Base-by-base conservation (phyloP, 1,140 invertebrate species). In the Conus betulinus region DNA sequence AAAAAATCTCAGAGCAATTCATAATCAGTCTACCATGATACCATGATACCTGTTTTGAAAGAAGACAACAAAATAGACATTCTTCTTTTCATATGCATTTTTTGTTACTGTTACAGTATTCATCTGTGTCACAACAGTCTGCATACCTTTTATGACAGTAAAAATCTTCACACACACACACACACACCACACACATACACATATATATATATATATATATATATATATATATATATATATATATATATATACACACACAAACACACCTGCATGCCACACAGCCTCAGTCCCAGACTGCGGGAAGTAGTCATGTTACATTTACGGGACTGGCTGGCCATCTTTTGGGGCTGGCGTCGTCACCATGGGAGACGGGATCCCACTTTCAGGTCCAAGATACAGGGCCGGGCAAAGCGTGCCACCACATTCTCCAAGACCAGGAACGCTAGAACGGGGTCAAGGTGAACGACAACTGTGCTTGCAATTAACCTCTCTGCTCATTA, bases 291-390 rank as follows among this genome's bases (percentile, higher is more conserved):
- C 15, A 99, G 96, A 5, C 97, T 97, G 0, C 97, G 97, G 1
- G 98, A 98, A 0, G 98, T 99, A 92, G 98, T 98, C 23, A 97
- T 97, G 57, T 97, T 97, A 94, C 98, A 99, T 95, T 98, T 99
- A 81, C 97, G 97, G 94, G 98, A 98, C 95, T 99, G 98, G 94
- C 98, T 97, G 91, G 96, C 97, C 83, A 97, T 96, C 95, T 99
- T 99, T 98, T 97, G 0, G 98, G 97, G 13, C 97, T 97, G 4
- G 98, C 98, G 95, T 99, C 98, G 95, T 99, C 98, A n/a, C 98
- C 98, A 94, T 99, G 98, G n/a, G 94, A 99, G 98, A 85, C 98
- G 96, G 60, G 98, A 99, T 55, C 98, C 98, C 98, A 99, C 99
- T 96, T 99, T 99, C 89, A 99, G 96, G 94, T 99, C 98, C 91